Base-by-base conservation (phyloP, 2,888 invertebrate species). In the Ennomos quercinarius region DNA sequence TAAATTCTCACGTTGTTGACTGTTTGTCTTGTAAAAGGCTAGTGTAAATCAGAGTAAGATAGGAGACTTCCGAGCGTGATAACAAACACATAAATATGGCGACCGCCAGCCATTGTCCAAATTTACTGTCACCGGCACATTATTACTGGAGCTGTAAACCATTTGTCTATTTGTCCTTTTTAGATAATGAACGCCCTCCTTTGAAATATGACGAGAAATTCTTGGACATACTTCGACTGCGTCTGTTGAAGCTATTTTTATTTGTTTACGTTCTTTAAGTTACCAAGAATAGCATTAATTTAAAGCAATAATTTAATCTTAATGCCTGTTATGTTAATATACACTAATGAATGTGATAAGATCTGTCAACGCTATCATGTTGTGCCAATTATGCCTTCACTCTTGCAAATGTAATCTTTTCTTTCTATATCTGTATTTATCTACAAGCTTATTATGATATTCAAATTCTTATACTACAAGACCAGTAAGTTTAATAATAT, bases 11-110 rank as follows among this genome's bases (percentile, higher is more conserved):
- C 78, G 74, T 71, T 77, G 80, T 81, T 78, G 81, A 83, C 80
- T 84, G 85, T 86, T 84, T 83, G 81, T 85, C 76, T 77, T 77
- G 74, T 74, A 76, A 77, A 80, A 77, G 76, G 73, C 73, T 71
- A 74, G 77, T 80, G 85, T 87, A 87, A 86, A 87, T 87, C 87
- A 86, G 83, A 74, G 77, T 77, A 78, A 82, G 86, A 86, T 85
- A 83, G 80, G 80, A 77, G 78, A 83, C 82, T 83, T 81, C 84
- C 78, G 78, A 82, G 81, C 72, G 81, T 86, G 87, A 87, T 86
- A 89, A 87, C 87, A 88, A 87, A 86, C 87, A 84, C 87, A 89
- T 89, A 88, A 89, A 89, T 86, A 86, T 74, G 77, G 78, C 76
- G 79, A 81, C 80, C 76, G 85, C 72, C 78, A 77, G 80, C 86